Percentiles rank a stretch among this genome's conserved stretches.
Evolutionary conservation across 2,888 invertebrate genomes (phyloP).

Genomic region (Helleia helle): DNA sequence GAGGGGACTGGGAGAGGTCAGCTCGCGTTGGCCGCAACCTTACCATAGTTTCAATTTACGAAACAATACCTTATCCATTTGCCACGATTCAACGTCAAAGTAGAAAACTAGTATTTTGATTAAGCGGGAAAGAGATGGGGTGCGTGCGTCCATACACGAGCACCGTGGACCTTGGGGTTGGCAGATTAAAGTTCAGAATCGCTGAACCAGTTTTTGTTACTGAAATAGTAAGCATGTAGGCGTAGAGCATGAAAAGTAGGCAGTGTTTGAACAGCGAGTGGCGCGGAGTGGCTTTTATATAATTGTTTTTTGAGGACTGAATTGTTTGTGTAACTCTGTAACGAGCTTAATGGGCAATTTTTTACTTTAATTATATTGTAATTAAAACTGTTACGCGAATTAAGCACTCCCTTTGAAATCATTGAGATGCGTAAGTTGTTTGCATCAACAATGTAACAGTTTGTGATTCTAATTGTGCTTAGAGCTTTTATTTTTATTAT

Average conservation of each 20-base stretch:
- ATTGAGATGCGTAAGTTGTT: too few relatives aligned
- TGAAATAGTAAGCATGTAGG: slow-evolving; percentile 70
- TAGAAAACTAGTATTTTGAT: slow-evolving; percentile 71
- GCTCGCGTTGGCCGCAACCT: slow-evolving; percentile 38
- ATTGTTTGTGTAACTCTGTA: slow-evolving; percentile 20
- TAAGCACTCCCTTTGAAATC: slow-evolving; percentile 2
- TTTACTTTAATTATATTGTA: slow-evolving; percentile 11
- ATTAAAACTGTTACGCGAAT: slow-evolving; percentile 5
- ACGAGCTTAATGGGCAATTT: slow-evolving; percentile 8
- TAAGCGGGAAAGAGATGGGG: slow-evolving; percentile 70
- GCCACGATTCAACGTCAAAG: slow-evolving; percentile 70
- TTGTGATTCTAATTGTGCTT: too few relatives aligned
- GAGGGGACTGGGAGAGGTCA: slow-evolving; percentile 34
- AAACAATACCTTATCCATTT: slow-evolving; percentile 74
- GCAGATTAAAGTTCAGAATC: slow-evolving; percentile 41
- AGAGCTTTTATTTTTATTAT: too few relatives aligned
- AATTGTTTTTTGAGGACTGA: slow-evolving; percentile 27
- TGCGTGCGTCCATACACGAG: slow-evolving; percentile 32
- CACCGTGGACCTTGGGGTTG: slow-evolving; percentile 36
- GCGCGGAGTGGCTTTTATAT: slow-evolving; percentile 54
- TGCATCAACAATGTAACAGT: too few relatives aligned
- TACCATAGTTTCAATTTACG: slow-evolving; percentile 70
- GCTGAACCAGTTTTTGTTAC: slow-evolving; percentile 37
- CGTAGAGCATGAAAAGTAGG: slow-evolving; percentile 72
- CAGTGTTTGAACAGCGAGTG: slow-evolving; percentile 54